A percentile compares a stretch with the other conserved stretches of the same genome.
phyloP scores from a whole-genome alignment of 2,888 invertebrate species.

The Matsumyia berberina region DNA sequence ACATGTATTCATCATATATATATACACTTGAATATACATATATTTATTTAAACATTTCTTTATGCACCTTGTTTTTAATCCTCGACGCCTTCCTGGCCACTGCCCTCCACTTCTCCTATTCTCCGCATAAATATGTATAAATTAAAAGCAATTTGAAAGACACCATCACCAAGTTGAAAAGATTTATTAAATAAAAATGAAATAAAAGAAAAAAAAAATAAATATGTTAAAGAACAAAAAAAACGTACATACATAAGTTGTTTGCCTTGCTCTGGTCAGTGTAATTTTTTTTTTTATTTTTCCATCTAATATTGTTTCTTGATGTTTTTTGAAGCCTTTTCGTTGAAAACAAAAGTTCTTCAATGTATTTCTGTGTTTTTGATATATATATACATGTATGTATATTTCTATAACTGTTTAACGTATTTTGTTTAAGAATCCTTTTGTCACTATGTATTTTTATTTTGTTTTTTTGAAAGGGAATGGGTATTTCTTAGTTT shows the following conservation, averaged over 20 bases:
- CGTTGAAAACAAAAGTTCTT: constrained; percentile 14
- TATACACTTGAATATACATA: no score
- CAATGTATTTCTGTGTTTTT: constrained; percentile 44
- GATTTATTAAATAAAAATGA: constrained; percentile 22
- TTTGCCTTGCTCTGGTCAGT: constrained; percentile 71
- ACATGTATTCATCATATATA: constrained; percentile 59
- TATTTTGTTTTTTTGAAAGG: constrained; percentile 18
- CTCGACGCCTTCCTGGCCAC: constrained; percentile 28
- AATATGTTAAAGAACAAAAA: constrained; percentile 55
- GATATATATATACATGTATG: constrained; percentile 10
- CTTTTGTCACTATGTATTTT: constrained; percentile 41
- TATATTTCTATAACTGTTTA: constrained; percentile 28
- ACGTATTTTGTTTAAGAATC: constrained; percentile 47
- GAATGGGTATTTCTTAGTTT: constrained; percentile 23
- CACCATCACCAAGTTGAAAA: constrained; percentile 66
- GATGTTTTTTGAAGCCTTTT: constrained; percentile 59
- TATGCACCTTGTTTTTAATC: constrained; percentile 12
- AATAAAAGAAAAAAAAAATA: constrained; percentile 27
- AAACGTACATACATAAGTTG: constrained; percentile 60
- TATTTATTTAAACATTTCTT: constrained; percentile 39
- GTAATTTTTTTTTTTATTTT: constrained; percentile 59
- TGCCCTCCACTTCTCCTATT: constrained; percentile 7
- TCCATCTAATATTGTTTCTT: constrained; percentile 48
- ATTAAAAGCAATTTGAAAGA: constrained; percentile 62
- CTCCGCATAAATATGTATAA: constrained; percentile 13